Base-by-base conservation (phyloP, 1,140 invertebrate genomes). In the Anadara kagoshimensis region DNA sequence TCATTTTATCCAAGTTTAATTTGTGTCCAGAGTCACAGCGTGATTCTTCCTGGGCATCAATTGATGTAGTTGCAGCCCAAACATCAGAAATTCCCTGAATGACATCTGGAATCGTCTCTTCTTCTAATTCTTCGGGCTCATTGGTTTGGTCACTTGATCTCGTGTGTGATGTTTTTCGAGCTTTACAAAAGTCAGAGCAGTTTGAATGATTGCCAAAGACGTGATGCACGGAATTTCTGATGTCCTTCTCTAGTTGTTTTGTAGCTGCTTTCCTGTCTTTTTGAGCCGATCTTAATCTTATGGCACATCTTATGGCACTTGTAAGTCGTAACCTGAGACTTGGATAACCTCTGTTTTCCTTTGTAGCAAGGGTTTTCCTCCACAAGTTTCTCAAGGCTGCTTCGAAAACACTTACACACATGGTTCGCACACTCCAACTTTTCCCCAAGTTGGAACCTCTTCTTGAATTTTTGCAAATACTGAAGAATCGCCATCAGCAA, bases 401-500 rank as follows among this genome's bases (percentile, higher is more conserved):
- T 53, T 5, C 59, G 80, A 67, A 79, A 89, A 88, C 49, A 90
- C 84, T 82, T 90, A 80, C 51, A 56, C 44, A 75, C 67, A 75
- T 86, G 81, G 45, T 85, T 85, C 12, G 67, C 75, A 77, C 84
- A 86, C 73, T 85, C 74, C 16, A 88, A 80, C 84, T 90, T 91
- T 75, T 36, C 78, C 73, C 54, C 66, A 66, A 61, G 90, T 88
- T 5, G 83, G 82, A 36, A 79, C 76, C 22, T 59, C 58, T 62
- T 85, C 69, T 41, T 72, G 2, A 20, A 90, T 84, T 63, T 75
- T 80, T 10, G 76, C 70, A 64, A 84, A 87, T 2, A 88, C 86
- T 51, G 77, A 88, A 16, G 85, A 86, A 69, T 91, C 90, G 12
- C 89, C 88, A 80, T 91, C 90, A 5, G 76, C 87, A 73, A 91